Base-by-base conservation (phyloP, 1,140 invertebrate species). In the Drosophila albomicans region DNA sequence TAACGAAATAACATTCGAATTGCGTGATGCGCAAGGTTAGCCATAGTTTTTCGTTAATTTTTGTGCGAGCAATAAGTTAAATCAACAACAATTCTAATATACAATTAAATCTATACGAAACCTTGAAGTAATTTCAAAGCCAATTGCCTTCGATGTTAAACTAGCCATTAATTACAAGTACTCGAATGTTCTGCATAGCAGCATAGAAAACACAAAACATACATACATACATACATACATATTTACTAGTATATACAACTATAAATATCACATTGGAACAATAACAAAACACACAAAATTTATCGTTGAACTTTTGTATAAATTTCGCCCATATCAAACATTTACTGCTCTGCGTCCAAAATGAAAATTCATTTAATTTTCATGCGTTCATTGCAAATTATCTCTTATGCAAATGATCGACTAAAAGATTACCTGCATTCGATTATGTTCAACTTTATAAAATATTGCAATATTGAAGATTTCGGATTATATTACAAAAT, bases 121-220 rank as follows among this genome's bases (percentile, higher is more conserved):
- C 58, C 67, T 70, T 70, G 58, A 70, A 32, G 28, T 35, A 13
- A 35, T 70, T 28, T 54, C 7, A 30, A 62, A 61, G 30, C 25
- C 11, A 45, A 54, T 59, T 7, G 46, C 13, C 3, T 43, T 25
- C 20, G 20, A 8, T 28, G 35, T 30, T 54, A 11, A 65, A 54
- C 20, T 45, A 65, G 11, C 16, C 15, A 45, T 54, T 56, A 56
- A 15, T 64, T 45, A 56, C 28, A n/a, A 25, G n/a, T 32, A 16
- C 30, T 15, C 13, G 41, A 3, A 54, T 32, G n/a, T 28, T 64
- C n/a, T n/a, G 7, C n/a, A 20, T 25, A 25, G 20, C 20, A 25
- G 20, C 20, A 25, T 25, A 6, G 5, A 28, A 6, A n/a, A 13
- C 20, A 38, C 16, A 41, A 41, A n/a, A 4, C n/a, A 13, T 8